Percentiles rank a stretch among this genome's conserved stretches.
Evolutionary conservation across 2,113 vertebrate species (phyloP).

Genomic region (Podarcis muralis): DNA sequence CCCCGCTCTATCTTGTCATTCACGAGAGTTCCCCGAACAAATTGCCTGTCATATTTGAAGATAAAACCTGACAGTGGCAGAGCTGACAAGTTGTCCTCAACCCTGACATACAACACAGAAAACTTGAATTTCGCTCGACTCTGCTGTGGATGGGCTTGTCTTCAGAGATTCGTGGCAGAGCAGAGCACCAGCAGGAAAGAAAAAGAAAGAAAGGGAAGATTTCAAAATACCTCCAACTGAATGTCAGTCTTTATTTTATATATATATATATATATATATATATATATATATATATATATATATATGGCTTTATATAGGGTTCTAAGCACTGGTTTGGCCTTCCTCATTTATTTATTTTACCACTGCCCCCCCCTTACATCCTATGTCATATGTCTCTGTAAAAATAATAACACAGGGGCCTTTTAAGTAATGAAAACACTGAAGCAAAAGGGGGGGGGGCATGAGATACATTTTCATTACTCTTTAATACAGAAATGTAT

Average conservation of each 20-base stretch:
- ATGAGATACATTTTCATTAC: conserved; percentile 34
- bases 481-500: conserved; percentile 36
- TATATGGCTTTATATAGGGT: background rate
- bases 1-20: conserved; percentile 72
- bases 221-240: conserved; percentile 55
- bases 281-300: too few species aligned
- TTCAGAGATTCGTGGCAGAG: conserved; percentile 60
- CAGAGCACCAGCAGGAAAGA: conserved; percentile 51
- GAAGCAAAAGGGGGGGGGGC: background rate
- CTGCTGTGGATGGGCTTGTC: conserved; percentile 58
- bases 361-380: background rate
- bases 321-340: background rate
- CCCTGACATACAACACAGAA: conserved; percentile 52
- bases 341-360: conserved; percentile 27
- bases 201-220: conserved; percentile 58
- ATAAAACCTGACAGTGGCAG: conserved; percentile 65
- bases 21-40: conserved; percentile 67
- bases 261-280: too few species aligned
- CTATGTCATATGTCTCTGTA: conserved; percentile 1
- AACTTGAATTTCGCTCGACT: conserved; percentile 57
- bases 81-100: conserved; percentile 62
- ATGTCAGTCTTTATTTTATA: conserved; percentile 50
- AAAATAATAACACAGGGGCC: conserved; percentile 33
- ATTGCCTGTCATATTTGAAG: conserved; percentile 69
- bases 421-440: conserved; percentile 51